Conservation (phyloP, 2,113 vertebrate genomes). For the Lepidothrix coronata region DNA sequence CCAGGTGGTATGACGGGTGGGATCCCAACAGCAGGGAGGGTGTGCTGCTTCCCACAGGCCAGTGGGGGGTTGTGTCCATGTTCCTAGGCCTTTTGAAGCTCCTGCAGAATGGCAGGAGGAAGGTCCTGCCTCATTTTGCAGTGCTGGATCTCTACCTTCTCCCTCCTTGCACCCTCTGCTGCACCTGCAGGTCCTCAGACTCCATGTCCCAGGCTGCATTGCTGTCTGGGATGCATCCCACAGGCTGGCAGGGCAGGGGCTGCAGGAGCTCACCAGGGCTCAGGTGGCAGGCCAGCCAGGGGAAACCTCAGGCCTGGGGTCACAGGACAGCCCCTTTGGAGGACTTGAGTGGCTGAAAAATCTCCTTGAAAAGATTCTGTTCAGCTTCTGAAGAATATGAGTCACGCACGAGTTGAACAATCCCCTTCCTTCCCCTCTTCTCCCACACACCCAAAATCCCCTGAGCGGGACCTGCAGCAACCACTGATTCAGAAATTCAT, state of each 20-base stretch:
- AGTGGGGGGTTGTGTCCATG: fast-evolving
- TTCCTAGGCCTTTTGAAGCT: background rate
- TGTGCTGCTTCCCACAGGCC: background rate
- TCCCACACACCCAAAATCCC: constrained; percentile 68
- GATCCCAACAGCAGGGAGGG: background rate
- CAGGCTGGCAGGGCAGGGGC: background rate
- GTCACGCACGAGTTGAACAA: constrained; percentile 45
- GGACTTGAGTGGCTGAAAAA: constrained; percentile 4
- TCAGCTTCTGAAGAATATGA: constrained; percentile 61
- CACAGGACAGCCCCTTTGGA: constrained; percentile 6
- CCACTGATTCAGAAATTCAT: constrained; percentile 63
- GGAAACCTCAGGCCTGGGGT: background rate
- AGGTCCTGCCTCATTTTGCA: background rate
- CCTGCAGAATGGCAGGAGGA: background rate
- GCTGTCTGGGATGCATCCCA: background rate
- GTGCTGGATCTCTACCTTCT: background rate
- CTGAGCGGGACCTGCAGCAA: constrained; percentile 29
- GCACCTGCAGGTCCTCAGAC: background rate
- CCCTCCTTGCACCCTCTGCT: background rate
- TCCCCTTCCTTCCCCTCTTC: constrained; percentile 61
- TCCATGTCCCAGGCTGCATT: fast-evolving
- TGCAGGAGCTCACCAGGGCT: background rate
- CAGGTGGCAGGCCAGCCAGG: fast-evolving
- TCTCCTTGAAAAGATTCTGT: constrained; percentile 29
- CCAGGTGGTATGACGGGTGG: fast-evolving